phyloP scores from a whole-genome alignment of 64 coral and sea anemone species.

The Orbicella faveolata region DNA sequence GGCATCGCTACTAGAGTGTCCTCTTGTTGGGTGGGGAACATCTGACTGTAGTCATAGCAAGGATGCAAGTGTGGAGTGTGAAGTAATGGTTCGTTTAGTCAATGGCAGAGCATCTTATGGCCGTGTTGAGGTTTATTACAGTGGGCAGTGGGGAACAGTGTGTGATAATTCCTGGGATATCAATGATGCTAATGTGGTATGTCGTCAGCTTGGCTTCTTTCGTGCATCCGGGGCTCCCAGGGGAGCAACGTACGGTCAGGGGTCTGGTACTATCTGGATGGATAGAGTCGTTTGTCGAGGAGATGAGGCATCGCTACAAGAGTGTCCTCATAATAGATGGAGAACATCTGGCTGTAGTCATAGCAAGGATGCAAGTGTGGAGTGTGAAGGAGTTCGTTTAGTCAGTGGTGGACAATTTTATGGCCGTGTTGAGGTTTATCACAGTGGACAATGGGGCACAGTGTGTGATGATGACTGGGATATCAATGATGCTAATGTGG shows the following conservation, averaged over 20 bases:
- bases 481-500: slow-evolving; percentile 27
- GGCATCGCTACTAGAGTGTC: not conserved
- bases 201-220: slow-evolving; percentile 41
- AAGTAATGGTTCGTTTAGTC: not conserved
- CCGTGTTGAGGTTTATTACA: slow-evolving; percentile 32
- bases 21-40: not conserved
- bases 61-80: too few relatives aligned
- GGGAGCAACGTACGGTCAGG: not conserved
- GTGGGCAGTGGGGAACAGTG: slow-evolving; percentile 10
- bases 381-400: not conserved
- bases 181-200: slow-evolving; percentile 32
- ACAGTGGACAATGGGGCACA: slow-evolving; percentile 29
- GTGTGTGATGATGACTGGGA: slow-evolving; percentile 22
- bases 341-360: not conserved
- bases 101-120: not conserved
- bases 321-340: too few relatives aligned
- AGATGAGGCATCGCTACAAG: not conserved
- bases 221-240: not conserved
- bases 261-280: not conserved
- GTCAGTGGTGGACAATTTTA: not conserved
- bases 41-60: not conserved
- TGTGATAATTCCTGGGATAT: slow-evolving; percentile 13
- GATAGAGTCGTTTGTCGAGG: not conserved
- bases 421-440: slow-evolving; percentile 23
- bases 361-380: not conserved